phyloP scores from a whole-genome alignment of 2,888 invertebrate species.

The Caenorhabditis auriculariae region DNA sequence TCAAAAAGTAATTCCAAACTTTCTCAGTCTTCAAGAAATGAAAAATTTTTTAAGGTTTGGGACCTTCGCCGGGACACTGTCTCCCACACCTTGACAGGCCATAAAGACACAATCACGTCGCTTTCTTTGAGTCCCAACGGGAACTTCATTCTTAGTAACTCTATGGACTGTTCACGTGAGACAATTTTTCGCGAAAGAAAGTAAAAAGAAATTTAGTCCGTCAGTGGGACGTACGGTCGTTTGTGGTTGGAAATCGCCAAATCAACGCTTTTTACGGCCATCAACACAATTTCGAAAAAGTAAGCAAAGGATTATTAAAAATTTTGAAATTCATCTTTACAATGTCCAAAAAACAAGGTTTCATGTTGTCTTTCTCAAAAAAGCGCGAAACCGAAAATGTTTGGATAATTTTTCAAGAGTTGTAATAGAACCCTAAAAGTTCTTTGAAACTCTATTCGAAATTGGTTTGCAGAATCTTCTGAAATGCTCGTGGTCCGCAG shows the following conservation, averaged over 20 bases:
- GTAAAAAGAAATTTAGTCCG: conserved; percentile 69
- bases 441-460: no score
- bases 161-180: conserved; percentile 87
- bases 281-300: conserved; percentile 94
- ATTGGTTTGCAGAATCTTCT: conserved; percentile 79
- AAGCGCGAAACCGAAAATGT: no score
- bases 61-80: conserved; percentile 86
- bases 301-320: conserved; percentile 57
- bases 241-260: conserved; percentile 87
- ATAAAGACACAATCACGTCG: conserved; percentile 90
- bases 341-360: no score
- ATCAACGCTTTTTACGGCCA: conserved; percentile 85
- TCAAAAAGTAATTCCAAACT: conserved; percentile 1
- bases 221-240: conserved; percentile 95
- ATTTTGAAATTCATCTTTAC: no score
- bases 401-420: no score
- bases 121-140: conserved; percentile 76
- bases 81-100: conserved; percentile 81
- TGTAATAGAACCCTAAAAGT: no score
- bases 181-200: not conserved
- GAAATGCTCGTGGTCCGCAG: conserved; percentile 87
- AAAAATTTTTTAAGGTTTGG: conserved; percentile 75
- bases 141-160: conserved; percentile 84
- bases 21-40: conserved; percentile 25
- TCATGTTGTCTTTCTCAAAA: no score